Percentiles rank a stretch among this genome's conserved stretches.
These are phyloP conservation scores for Leptoclinus maculatus DNA, from an alignment of 2,797 vertebrate genomes.

Conservation along the genomic window DNA sequence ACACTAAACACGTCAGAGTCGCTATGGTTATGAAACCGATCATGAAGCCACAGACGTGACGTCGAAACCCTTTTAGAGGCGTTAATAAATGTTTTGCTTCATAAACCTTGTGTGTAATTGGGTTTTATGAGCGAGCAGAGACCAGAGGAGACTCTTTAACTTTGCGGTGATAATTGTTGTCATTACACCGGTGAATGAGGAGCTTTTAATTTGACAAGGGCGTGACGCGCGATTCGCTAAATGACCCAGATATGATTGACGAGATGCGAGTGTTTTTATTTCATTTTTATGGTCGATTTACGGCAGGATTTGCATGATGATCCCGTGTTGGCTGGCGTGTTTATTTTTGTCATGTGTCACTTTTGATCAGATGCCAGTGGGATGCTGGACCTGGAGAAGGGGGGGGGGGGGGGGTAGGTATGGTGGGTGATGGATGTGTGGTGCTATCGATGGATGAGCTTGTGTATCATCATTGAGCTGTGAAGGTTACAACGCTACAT, in stretches of 20 bases:
- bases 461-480: slow-evolving; percentile 40
- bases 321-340: neutral
- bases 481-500: slow-evolving; percentile 45
- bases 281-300: slow-evolving; percentile 43
- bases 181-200: neutral
- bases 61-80: neutral
- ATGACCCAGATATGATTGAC: slow-evolving; percentile 52
- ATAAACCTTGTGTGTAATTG: slow-evolving; percentile 4
- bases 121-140: slow-evolving; percentile 22
- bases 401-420: neutral
- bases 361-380: slow-evolving; percentile 20
- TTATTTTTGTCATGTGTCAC: slow-evolving; percentile 11
- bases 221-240: slow-evolving; percentile 11
- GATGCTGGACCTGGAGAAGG: neutral
- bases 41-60: neutral
- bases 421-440: slow-evolving; percentile 55
- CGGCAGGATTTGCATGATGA: slow-evolving; percentile 15
- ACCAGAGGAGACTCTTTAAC: slow-evolving; percentile 20
- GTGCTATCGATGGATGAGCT: slow-evolving; percentile 38
- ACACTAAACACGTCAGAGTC: no score
- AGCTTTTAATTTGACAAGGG: slow-evolving; percentile 28
- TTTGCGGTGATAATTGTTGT: slow-evolving; percentile 11
- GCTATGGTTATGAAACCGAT: neutral
- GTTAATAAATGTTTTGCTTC: slow-evolving; percentile 10
- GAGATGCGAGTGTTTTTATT: neutral